phyloP scores from a whole-genome alignment of 2,888 invertebrate species.

The Aspidapion aeneum region DNA sequence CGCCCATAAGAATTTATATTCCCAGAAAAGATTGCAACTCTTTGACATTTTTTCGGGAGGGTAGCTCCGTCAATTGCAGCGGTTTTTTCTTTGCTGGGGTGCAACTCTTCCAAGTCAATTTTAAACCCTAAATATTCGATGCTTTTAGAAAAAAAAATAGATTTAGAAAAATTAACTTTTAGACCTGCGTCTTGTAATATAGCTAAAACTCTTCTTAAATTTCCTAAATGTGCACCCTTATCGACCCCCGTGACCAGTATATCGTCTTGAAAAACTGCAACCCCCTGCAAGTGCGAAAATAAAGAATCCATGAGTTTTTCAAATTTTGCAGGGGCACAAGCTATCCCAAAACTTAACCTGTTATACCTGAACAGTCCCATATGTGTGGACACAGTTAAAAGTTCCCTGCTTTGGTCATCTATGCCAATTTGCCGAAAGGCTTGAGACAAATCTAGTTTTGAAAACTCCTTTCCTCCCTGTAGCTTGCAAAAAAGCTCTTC shows the following conservation, averaged over 20 bases:
- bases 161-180: slow-evolving; percentile 21
- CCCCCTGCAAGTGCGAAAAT: slow-evolving; percentile 27
- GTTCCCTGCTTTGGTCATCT: slow-evolving; percentile 25
- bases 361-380: slow-evolving; percentile 34
- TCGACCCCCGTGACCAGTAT: slow-evolving; percentile 27
- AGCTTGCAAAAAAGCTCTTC: slow-evolving; percentile 29
- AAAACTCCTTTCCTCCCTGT: slow-evolving; percentile 28
- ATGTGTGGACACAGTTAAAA: slow-evolving; percentile 5
- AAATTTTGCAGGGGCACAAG: slow-evolving; percentile 38
- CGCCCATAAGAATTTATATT: slow-evolving; percentile 18
- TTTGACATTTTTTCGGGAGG: too few species aligned
- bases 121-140: slow-evolving; percentile 1
- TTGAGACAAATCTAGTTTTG: slow-evolving; percentile 22
- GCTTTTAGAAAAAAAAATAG: slow-evolving; percentile 15
- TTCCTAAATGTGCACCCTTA: slow-evolving; percentile 14
- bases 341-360: slow-evolving; percentile 34
- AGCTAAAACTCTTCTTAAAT: slow-evolving; percentile 16
- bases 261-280: slow-evolving; percentile 33
- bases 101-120: slow-evolving; percentile 21
- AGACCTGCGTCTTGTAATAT: slow-evolving; percentile 21
- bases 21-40: too few species aligned
- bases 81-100: slow-evolving; percentile 14
- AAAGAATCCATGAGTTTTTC: slow-evolving; percentile 40
- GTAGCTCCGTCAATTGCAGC: slow-evolving; percentile 20
- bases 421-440: slow-evolving; percentile 13